Evolutionary conservation across 1,140 invertebrate genomes (phyloP).

Genomic region (Drosophila pseudoobscura): DNA sequence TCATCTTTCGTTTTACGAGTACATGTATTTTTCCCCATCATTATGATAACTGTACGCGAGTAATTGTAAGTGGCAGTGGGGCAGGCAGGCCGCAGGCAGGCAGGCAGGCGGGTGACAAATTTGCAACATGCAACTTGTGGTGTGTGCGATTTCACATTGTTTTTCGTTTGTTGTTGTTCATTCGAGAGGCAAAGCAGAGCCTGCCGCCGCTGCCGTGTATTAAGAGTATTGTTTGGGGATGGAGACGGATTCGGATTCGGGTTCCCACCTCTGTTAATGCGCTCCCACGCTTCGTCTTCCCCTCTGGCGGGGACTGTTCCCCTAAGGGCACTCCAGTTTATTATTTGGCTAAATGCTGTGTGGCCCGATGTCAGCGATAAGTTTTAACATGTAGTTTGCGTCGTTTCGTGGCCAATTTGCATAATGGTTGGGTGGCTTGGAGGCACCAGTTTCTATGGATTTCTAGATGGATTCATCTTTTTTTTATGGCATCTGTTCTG

Average conservation of each 20-base stretch:
- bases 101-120: conserved; percentile 34
- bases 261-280: conserved; percentile 25
- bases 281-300: conserved; percentile 44
- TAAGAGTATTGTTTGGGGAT: conserved; percentile 26
- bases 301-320: neutral
- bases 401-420: conserved; percentile 66
- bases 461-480: conserved; percentile 15
- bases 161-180: conserved; percentile 5
- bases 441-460: neutral
- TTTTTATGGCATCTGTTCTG: conserved; percentile 39
- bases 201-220: neutral
- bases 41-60: conserved; percentile 57
- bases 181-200: conserved; percentile 27
- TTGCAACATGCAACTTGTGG: conserved; percentile 37
- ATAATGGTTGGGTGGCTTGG: conserved; percentile 47
- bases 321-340: conserved; percentile 53
- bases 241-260: neutral
- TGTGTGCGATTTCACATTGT: conserved; percentile 37
- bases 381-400: conserved; percentile 57
- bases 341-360: conserved; percentile 65
- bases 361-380: conserved; percentile 63
- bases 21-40: conserved; percentile 28
- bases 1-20: conserved; percentile 37
- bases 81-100: too few relatives aligned
- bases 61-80: too few relatives aligned